Base-by-base conservation (phyloP, 2,113 vertebrate species). In the Entelurus aequoreus region DNA sequence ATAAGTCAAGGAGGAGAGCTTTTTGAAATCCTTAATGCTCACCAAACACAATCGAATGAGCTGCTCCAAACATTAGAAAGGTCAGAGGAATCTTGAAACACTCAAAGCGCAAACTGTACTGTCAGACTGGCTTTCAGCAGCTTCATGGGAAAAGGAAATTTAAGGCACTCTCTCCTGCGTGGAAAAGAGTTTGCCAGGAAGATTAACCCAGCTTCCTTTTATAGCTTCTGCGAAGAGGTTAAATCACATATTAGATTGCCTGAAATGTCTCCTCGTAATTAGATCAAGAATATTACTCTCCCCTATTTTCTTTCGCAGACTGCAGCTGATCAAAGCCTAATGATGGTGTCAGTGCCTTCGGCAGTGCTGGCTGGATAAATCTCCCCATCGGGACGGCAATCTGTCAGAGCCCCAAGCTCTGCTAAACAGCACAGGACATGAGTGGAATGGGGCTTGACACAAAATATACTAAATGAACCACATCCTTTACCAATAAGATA, bases 141-240 rank as follows among this genome's bases (percentile, higher is more conserved):
- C 70, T 86, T 81, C 72, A 71, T 68, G 77, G 76, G 65, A 84
- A 76, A 64, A 65, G 61, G 63, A 65, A 79, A 83, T 85, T 81
- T 83, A 75, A 78, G 65, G 72, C 74, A 71, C 79, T 69, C 71
- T 81, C 76, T 78, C 81, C 74, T 74, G 82, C 48, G 76, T 82
- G 76, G 76, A 86, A 87, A 84, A 84, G 81, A 83, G 85, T 81
- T 82, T 90, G 85, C 80, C 79, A 80, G 84, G 87, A 88, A 89
- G 89, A 90, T 91, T 90, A 90, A 89, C 88, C 88, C 81, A 79
- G 85, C 88, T 92, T 90, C 89, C 87, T 85, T 89, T 89, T 87
- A 91, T 88, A 91, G 90, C 86, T 83, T 77, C 77, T 72, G 84
- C 90, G 86, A 88, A 90, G 86, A 89, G 87, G 87, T 89, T 90